A percentile compares a stretch with the other conserved stretches of the same genome.
Evolutionary conservation across 2,888 invertebrate genomes (phyloP).

Genomic region (Megamerina dolium): DNA sequence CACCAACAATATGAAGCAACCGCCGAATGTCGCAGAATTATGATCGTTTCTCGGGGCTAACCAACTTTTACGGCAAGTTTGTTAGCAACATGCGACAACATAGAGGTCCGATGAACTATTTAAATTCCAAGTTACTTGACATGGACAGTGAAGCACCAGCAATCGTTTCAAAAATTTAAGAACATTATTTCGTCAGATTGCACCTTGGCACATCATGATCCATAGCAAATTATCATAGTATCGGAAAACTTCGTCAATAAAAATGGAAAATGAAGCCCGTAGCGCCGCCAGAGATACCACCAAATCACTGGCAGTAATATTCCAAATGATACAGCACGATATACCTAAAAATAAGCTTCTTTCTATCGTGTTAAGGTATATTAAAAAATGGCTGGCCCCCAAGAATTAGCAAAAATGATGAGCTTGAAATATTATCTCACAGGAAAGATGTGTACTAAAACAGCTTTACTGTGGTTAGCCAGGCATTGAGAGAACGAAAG

Average conservation of each 20-base stretch:
- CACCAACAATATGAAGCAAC: constrained; percentile 15
- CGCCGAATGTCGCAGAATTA: constrained; percentile 13
- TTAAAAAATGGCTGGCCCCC: not conserved
- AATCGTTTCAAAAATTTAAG: too few species aligned
- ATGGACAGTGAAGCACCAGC: too few species aligned
- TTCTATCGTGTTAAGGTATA: not conserved
- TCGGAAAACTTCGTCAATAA: constrained; percentile 7
- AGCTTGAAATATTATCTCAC: not conserved
- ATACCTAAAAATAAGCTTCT: constrained; percentile 2
- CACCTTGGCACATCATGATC: too few species aligned
- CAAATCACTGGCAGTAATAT: constrained; percentile 7
- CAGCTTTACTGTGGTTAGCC: not conserved
- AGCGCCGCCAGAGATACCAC: constrained; percentile 2
- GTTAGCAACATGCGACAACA: too few species aligned
- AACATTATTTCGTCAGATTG: too few species aligned
- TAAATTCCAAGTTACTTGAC: too few species aligned
- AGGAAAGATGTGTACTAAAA: not conserved
- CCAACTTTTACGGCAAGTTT: constrained; percentile 20
- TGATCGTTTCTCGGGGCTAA: constrained; percentile 17
- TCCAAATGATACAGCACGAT: constrained; percentile 5
- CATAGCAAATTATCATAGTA: too few species aligned
- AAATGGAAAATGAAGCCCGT: constrained; percentile 5
- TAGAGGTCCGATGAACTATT: too few species aligned
- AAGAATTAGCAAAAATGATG: not conserved
- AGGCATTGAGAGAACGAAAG: constrained; percentile 1